phyloP scores from a whole-genome alignment of 2,797 vertebrate genomes.

The Muscicapa comitata region DNA sequence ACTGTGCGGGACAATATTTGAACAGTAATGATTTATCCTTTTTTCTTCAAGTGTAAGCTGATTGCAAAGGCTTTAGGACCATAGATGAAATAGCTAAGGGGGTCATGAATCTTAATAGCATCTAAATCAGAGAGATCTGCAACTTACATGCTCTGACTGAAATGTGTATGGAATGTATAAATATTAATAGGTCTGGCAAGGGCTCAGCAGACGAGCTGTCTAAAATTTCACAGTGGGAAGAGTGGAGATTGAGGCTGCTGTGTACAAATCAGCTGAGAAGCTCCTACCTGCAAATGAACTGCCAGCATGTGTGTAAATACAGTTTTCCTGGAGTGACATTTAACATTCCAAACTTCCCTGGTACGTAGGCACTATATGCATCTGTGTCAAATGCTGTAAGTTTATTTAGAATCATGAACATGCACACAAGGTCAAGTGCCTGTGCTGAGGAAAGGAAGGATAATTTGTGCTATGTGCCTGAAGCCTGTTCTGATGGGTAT shows the following conservation, averaged over 20 bases:
- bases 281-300: conserved; percentile 73
- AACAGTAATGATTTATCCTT: conserved; percentile 75
- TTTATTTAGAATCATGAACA: background rate
- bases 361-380: background rate
- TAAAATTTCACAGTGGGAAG: conserved; percentile 75
- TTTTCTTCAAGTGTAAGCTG: conserved; percentile 73
- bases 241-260: conserved; percentile 67
- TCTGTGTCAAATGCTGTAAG: background rate
- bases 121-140: conserved; percentile 77
- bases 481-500: background rate
- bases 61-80: conserved; percentile 64
- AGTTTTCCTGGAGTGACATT: conserved; percentile 59
- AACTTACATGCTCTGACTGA: conserved; percentile 71
- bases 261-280: conserved; percentile 18
- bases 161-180: conserved; percentile 75
- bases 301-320: conserved; percentile 70
- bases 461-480: background rate
- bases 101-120: conserved; percentile 80
- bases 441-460: background rate
- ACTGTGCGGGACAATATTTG: conserved; percentile 73
- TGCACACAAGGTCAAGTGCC: background rate
- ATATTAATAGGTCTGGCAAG: conserved; percentile 74
- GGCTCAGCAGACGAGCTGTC: conserved; percentile 68
- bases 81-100: conserved; percentile 72
- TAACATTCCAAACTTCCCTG: conserved; percentile 6